Percentiles rank a stretch among this genome's conserved stretches.
These are phyloP conservation scores for Dendrolimus kikuchii DNA, from an alignment of 1,140 invertebrate genomes.

Conservation along the genomic window DNA sequence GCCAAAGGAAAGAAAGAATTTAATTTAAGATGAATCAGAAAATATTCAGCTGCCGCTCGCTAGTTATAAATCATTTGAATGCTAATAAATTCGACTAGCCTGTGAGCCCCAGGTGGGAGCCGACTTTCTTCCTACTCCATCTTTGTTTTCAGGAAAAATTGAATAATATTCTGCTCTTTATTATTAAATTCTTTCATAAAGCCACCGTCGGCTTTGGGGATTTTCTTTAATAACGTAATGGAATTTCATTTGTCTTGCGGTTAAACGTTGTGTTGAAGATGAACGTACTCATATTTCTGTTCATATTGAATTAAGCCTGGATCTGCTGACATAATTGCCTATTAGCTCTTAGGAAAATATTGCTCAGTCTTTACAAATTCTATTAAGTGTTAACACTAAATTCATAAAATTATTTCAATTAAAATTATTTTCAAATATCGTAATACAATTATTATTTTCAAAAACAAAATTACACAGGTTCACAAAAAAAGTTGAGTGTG, in stretches of 20 bases:
- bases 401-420: too few species aligned
- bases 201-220: conserved; percentile 40
- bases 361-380: neutral
- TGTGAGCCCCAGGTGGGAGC: conserved; percentile 51
- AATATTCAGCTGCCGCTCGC: conserved; percentile 68
- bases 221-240: conserved; percentile 56
- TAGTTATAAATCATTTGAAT: conserved; percentile 72
- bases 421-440: too few species aligned
- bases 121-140: conserved; percentile 52
- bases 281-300: conserved; percentile 18
- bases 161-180: conserved; percentile 60
- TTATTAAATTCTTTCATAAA: conserved; percentile 62
- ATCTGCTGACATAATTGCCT: conserved; percentile 5
- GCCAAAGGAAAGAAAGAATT: conserved; percentile 69
- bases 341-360: conserved; percentile 8
- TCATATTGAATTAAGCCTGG: conserved; percentile 6
- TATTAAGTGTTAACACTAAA: too few species aligned
- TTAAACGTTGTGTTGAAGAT: conserved; percentile 21
- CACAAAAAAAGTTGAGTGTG: too few species aligned
- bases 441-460: too few species aligned
- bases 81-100: conserved; percentile 69
- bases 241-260: conserved; percentile 51
- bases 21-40: conserved; percentile 71
- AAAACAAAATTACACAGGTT: too few species aligned
- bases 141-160: conserved; percentile 56